Percentiles rank a stretch among this genome's conserved stretches.
Conservation (phyloP, 2,888 invertebrate genomes). For the Stegana nigrithorax region DNA sequence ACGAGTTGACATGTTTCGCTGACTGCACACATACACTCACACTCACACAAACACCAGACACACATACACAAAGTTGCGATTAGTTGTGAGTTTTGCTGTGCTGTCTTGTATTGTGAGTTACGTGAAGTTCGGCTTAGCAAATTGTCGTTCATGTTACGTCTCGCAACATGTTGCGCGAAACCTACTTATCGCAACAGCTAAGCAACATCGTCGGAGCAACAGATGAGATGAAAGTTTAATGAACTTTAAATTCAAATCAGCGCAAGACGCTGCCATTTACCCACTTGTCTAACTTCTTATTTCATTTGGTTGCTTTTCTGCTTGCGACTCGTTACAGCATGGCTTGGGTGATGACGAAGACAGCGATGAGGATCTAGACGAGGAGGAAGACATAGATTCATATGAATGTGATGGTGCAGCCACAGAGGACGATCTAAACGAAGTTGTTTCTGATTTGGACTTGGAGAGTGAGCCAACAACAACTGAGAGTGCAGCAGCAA, state of each 20-base stretch:
- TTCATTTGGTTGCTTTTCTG: constrained; percentile 18
- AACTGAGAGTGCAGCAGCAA: constrained; percentile 47
- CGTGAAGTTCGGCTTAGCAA: too few species aligned
- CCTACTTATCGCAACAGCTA: background rate
- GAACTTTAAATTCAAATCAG: constrained; percentile 34
- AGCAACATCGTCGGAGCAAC: background rate
- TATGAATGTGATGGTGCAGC: constrained; percentile 52
- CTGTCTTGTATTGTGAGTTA: background rate
- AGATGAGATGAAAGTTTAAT: constrained; percentile 12
- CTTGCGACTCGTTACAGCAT: too few species aligned
- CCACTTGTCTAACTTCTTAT: constrained; percentile 1
- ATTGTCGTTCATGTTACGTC: too few species aligned
- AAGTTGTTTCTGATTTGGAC: constrained; percentile 60
- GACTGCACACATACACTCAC: too few species aligned
- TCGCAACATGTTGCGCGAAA: background rate
- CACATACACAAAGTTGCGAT: too few species aligned
- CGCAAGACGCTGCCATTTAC: too few species aligned
- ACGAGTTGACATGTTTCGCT: constrained; percentile 15
- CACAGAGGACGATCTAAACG: constrained; percentile 64
- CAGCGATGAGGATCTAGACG: constrained; percentile 32
- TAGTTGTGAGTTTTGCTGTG: background rate
- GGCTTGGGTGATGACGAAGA: constrained; percentile 54
- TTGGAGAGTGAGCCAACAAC: constrained; percentile 48
- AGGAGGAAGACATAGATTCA: constrained; percentile 32
- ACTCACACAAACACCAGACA: too few species aligned